Conservation (phyloP, 2,888 invertebrate genomes). For the Fragum whitleyi region DNA sequence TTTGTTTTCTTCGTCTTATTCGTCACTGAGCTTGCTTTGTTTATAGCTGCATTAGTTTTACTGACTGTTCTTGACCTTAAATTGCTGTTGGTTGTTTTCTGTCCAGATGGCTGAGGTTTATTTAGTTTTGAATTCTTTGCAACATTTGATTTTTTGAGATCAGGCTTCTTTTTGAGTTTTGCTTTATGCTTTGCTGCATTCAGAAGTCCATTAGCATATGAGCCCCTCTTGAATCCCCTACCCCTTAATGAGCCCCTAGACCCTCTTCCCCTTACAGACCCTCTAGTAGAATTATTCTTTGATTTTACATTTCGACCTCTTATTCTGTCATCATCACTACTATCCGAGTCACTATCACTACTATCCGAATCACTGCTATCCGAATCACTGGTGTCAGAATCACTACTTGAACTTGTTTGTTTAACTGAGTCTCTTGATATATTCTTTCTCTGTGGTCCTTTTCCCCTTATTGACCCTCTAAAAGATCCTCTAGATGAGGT, state of each 20-base stretch:
- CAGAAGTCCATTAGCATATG: neutral
- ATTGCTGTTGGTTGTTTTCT: neutral
- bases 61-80: neutral
- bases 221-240: neutral
- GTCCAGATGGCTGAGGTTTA: neutral
- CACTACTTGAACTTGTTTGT: neutral
- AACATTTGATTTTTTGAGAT: neutral
- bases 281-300: neutral
- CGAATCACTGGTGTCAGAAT: too few species aligned
- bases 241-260: neutral
- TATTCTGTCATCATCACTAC: neutral
- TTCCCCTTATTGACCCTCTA: neutral
- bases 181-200: slow-evolving; percentile 3
- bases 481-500: neutral
- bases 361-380: neutral
- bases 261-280: slow-evolving; percentile 5
- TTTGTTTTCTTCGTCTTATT: neutral
- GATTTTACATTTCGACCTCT: neutral
- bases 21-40: neutral
- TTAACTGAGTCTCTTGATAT: neutral
- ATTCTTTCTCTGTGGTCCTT: neutral
- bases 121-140: neutral
- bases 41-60: neutral
- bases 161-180: neutral
- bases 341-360: neutral